Evolutionary conservation across 2,113 vertebrate genomes (phyloP), one percentile per base, ranked within the genome.

Genomic region (Cyprinodon variegatus): DNA sequence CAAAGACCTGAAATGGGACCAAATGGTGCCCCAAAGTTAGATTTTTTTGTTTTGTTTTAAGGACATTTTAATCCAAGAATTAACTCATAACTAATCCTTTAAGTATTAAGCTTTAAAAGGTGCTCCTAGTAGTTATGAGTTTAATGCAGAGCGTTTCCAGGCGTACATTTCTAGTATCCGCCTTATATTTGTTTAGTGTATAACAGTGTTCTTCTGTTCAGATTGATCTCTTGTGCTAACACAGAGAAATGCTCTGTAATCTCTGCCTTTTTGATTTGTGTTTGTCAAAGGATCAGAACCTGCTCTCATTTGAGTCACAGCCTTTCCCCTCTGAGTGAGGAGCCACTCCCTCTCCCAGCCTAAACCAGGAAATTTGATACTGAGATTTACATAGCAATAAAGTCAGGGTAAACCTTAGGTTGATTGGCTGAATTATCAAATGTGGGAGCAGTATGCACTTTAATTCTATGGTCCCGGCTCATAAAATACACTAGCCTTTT

Each of bases 301-400:
- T 71, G 40, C 72, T 68, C 71, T 80, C 60, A 72, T 43, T 76
- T 68, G 68, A 83, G 84, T 67, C 29, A 48, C 81, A 64, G 29
- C 69, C 63, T 64, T 70, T 72, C 57, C 74, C 76, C 66, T 79
- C 29, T 29, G 62, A 68, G 77, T 63, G 10, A 11, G 70, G 64
- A n/a, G 82, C 81, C 82, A 48, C 85, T 78, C 87, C 85, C 60
- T 77, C n/a, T 1, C 50, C 74, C 46, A 63, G 36, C 70, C 61
- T 20, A 1, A 83, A 53, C 76, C 79, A 83, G 86, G 82, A 89
- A 90, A 91, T 81, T 82, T 14, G 81, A 88, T 65, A 73, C 72
- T 64, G 70, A 76, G 89, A 90, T 93, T 91, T 90, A 88, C 87
- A 90, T 90, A 76, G 91, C 82, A 83, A 80, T 93, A 91, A 90